A percentile compares a stretch with the other conserved stretches of the same genome.
These are phyloP conservation scores for Pseudococcus jackbeardsleyi DNA, from an alignment of 2,888 invertebrate genomes.

Conservation along the genomic window DNA sequence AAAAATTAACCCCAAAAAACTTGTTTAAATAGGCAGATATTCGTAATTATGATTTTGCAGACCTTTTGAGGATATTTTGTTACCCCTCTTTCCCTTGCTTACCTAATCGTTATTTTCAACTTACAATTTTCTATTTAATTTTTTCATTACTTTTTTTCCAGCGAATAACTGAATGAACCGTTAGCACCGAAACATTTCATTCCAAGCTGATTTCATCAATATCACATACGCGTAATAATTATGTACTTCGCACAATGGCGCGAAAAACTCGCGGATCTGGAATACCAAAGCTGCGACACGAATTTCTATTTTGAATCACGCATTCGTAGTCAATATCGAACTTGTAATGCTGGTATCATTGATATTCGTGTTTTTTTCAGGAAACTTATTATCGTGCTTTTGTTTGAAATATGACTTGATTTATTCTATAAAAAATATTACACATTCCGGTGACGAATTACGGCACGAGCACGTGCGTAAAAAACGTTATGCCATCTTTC, in stretches of 20 bases:
- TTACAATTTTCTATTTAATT: no score
- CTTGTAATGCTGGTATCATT: constrained; percentile 12
- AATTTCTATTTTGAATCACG: not conserved
- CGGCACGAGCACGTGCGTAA: constrained; percentile 63
- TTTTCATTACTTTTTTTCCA: no score
- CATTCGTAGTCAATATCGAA: constrained; percentile 1
- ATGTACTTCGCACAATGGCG: not conserved
- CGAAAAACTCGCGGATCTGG: not conserved
- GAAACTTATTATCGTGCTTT: constrained; percentile 47
- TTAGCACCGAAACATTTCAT: no score
- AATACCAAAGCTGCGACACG: not conserved
- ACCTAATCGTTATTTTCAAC: no score
- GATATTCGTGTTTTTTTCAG: constrained; percentile 54
- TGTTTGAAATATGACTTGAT: constrained; percentile 23
- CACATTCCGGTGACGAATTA: constrained; percentile 58
- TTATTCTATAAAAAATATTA: constrained; percentile 12
- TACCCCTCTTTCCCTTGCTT: no score
- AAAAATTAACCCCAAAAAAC: no score
- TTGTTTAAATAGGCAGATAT: no score
- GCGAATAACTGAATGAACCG: no score
- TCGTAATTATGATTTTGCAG: no score
- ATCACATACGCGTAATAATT: not conserved
- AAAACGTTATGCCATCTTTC: constrained; percentile 67
- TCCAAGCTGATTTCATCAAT: no score
- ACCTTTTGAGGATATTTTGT: no score